Evolutionary conservation across 2,888 invertebrate species (phyloP).

Genomic region (Polydrusus pterygomalis): DNA sequence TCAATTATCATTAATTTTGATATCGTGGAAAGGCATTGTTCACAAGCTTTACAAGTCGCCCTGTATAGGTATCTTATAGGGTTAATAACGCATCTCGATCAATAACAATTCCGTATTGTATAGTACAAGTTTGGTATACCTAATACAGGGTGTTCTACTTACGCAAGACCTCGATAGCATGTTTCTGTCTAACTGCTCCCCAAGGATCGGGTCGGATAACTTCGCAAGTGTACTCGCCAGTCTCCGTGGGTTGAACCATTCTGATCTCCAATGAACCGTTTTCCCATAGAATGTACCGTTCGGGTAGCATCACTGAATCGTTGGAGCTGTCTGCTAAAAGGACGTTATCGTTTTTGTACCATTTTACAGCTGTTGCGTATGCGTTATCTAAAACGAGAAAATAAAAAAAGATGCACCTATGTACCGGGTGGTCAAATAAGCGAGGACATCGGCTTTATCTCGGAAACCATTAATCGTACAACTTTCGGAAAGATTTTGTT

Average conservation of each 20-base stretch:
- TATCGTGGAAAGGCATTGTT: no score
- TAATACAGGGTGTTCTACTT: conserved; percentile 70
- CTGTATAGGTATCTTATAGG: no score
- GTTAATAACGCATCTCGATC: no score
- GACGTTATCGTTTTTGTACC: conserved; percentile 79
- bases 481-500: no score
- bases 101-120: no score
- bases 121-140: no score
- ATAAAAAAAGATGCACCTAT: no score
- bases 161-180: conserved; percentile 88
- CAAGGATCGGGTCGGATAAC: conserved; percentile 79
- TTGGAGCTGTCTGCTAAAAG: conserved; percentile 75
- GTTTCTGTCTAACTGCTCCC: conserved; percentile 82
- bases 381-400: conserved; percentile 72
- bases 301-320: conserved; percentile 70
- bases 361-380: conserved; percentile 77
- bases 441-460: no score
- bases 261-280: conserved; percentile 84
- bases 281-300: conserved; percentile 78
- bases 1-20: no score
- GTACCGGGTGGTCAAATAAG: no score
- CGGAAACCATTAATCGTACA: no score
- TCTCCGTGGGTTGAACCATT: conserved; percentile 75
- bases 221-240: conserved; percentile 82
- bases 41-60: no score